These are phyloP conservation scores for Thelaira solivaga DNA, from an alignment of 2,888 invertebrate species.

Conservation along the genomic window DNA sequence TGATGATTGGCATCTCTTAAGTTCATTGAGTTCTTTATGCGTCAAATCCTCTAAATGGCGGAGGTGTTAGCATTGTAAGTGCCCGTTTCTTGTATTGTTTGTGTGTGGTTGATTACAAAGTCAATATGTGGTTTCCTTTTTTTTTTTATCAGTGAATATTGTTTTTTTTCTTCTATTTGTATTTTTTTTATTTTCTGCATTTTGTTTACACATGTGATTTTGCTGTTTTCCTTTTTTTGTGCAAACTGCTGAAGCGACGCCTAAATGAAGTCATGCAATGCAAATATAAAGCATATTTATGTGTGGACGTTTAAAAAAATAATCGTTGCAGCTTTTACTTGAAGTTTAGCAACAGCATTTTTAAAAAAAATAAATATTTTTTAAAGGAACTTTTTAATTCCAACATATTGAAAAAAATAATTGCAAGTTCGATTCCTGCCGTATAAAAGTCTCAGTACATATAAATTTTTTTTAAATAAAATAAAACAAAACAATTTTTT, in stretches of 20 bases:
- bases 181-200: neutral
- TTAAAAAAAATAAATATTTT: no score
- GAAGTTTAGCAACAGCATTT: no score
- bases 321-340: no score
- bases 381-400: no score
- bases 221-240: constrained; percentile 24
- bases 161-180: neutral
- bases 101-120: constrained; percentile 23
- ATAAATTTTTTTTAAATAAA: no score
- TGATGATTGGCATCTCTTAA: constrained; percentile 46
- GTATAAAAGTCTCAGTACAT: no score
- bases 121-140: constrained; percentile 26
- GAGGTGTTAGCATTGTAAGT: constrained; percentile 17
- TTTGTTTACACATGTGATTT: constrained; percentile 20
- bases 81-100: neutral
- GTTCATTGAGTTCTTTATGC: constrained; percentile 40
- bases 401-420: no score
- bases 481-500: no score
- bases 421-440: no score
- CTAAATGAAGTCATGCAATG: constrained; percentile 52
- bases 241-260: constrained; percentile 45
- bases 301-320: neutral
- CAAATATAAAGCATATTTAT: constrained; percentile 3
- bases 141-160: constrained; percentile 27
- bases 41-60: constrained; percentile 24